Conservation (phyloP, 2,113 vertebrate genomes). For the Nymphicus hollandicus region DNA sequence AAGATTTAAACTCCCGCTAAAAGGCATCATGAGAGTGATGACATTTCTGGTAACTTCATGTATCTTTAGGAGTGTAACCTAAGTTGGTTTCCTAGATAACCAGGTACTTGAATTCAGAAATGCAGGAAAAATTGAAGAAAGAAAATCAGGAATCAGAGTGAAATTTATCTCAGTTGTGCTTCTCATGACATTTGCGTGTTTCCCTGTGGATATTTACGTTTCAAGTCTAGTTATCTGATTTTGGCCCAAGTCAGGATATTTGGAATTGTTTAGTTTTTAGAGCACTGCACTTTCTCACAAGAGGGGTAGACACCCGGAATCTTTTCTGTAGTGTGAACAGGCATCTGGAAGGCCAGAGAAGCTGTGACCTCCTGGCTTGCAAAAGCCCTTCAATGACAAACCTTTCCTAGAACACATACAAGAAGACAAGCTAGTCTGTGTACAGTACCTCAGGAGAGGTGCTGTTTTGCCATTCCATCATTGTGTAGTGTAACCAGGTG, state of each 20-base stretch:
- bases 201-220: not conserved
- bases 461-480: not conserved
- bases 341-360: not conserved
- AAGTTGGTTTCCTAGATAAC: not conserved
- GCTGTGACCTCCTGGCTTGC: not conserved
- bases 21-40: not conserved
- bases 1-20: constrained; percentile 35
- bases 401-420: not conserved
- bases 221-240: not conserved
- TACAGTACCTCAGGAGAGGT: not conserved
- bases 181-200: not conserved
- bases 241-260: not conserved
- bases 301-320: not conserved
- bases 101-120: not conserved
- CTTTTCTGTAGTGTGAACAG: not conserved
- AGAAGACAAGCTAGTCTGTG: not conserved
- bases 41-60: not conserved
- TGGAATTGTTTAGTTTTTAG: not conserved
- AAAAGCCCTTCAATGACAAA: not conserved
- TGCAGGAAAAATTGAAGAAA: not conserved
- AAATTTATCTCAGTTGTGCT: not conserved
- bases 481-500: not conserved
- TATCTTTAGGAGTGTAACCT: not conserved
- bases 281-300: not conserved
- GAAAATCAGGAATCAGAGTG: not conserved